Base-by-base conservation (phyloP, 2,797 vertebrate genomes). In the Podarcis lilfordi region DNA sequence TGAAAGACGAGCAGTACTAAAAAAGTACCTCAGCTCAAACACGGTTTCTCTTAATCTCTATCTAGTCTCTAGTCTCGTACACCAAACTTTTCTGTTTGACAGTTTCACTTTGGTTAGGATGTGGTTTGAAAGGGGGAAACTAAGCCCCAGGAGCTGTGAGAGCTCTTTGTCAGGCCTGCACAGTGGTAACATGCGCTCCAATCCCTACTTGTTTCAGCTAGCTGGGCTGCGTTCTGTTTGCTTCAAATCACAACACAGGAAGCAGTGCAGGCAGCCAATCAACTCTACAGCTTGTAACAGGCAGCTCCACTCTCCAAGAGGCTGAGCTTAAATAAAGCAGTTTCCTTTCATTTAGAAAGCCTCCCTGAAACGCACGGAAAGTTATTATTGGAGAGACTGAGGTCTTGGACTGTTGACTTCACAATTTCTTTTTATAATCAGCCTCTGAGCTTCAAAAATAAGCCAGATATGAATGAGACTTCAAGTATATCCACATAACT, bases 231-330 rank as follows among this genome's bases (percentile, higher is more conserved):
- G 79, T 89, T 93, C 89, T 85, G 82, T 75, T 82, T 72, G 88
- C 97, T 98, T 98, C 96, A 97, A 98, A 98, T 97, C 96, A 96
- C 93, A 96, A 97, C 97, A 97, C 97, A 98, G 97, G 97, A 98
- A 98, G 93, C 95, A 85, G 64, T 37, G 32, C 3, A 27, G 17
- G 89, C 80, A 90, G 95, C 98, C 97, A 98, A 98, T 97, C 95
- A 93, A 82, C 91, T 32, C 74, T 82, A 32, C 50, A 37, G 72
- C 87, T 89, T 79, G 69, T 84, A 91, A 77, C 78, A 91, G 88
- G 80, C 87, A 45, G 29, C 45, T 35, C 85, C 55, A 45, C 71
- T 55, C 76, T 71, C 82, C 32, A 86, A 89, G 84, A 90, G 90
- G 91, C 91, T 78, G 80, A 82, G 78, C 90, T 40, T 2, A 23